These are phyloP conservation scores for Betta splendens DNA, from an alignment of 2,797 vertebrate genomes.

Conservation along the genomic window DNA sequence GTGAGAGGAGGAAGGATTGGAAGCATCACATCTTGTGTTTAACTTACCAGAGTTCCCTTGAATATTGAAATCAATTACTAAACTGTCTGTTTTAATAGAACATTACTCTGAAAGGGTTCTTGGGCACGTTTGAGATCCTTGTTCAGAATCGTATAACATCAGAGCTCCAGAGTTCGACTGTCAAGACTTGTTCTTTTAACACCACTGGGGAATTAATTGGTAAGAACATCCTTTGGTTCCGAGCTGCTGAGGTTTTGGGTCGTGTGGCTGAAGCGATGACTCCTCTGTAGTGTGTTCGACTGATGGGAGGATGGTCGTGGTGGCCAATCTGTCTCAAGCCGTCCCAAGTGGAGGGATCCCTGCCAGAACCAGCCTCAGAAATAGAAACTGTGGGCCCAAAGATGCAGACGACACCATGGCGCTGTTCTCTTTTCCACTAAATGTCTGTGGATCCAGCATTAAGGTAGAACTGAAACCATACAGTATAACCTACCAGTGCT, in stretches of 20 bases:
- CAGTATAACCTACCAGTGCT: too few relatives aligned
- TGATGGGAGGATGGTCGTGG: constrained; percentile 75
- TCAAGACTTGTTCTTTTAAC: constrained; percentile 72
- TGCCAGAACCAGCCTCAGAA: too few relatives aligned
- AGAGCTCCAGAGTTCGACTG: constrained; percentile 57
- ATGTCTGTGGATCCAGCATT: too few relatives aligned
- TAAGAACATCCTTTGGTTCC: constrained; percentile 47
- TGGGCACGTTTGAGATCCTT: constrained; percentile 74
- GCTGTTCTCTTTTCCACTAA: too few relatives aligned
- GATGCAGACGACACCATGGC: too few relatives aligned
- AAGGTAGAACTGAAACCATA: too few relatives aligned
- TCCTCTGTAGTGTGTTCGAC: constrained; percentile 77
- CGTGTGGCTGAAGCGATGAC: not conserved
- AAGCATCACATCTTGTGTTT: not conserved
- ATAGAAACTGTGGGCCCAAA: too few relatives aligned
- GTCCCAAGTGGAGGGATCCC: too few relatives aligned
- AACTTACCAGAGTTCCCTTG: too few relatives aligned
- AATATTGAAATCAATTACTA: fast-evolving
- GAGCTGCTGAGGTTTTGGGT: not conserved
- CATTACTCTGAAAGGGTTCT: constrained; percentile 59
- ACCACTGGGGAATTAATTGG: constrained; percentile 71
- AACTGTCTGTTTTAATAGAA: constrained; percentile 44
- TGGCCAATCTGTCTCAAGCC: constrained; percentile 49
- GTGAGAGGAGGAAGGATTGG: constrained; percentile 43
- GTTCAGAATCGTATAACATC: constrained; percentile 68